Conservation (phyloP, 2,113 vertebrate genomes). For the rabbit (Oryctolagus cuniculus) region mOryCun1.1 NC_091432.1:20038001-20038500, state of each 20-base stretch:
- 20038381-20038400: background rate
- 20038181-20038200: constrained; percentile 22
- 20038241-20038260: background rate
- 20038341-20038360: background rate
- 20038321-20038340: background rate
- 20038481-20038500: background rate
- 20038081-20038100: constrained; percentile 66
- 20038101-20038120: too few species aligned
- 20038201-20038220: background rate
- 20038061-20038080: constrained; percentile 13
- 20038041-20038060: constrained; percentile 58
- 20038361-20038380: constrained; percentile 18
- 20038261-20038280: constrained; percentile 5
- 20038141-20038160: constrained; percentile 59
- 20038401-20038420: background rate
- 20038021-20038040: constrained; percentile 34
- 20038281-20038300: constrained; percentile 3
- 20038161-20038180: constrained; percentile 51
- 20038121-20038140: background rate
- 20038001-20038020: constrained; percentile 70
- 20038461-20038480: background rate
- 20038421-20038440: background rate
- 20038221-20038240: background rate
- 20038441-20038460: background rate
- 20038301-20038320: background rate